Evolutionary conservation across 2,113 vertebrate genomes (phyloP), one percentile per base, ranked within the genome.

Genomic region (Chloropsis cyanopogon): DNA sequence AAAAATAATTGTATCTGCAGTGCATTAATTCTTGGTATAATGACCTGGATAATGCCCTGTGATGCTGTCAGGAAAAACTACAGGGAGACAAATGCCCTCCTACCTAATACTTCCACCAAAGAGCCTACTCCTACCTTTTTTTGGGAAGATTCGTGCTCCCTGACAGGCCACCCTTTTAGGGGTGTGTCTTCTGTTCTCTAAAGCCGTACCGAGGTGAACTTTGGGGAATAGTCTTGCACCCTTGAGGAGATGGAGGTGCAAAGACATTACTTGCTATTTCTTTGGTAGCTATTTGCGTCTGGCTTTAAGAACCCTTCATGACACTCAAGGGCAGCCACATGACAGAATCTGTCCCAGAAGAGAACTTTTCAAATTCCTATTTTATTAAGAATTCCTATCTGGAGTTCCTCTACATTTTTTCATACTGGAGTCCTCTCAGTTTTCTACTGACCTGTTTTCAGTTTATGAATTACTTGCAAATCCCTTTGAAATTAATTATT

Each of bases 401-500:
- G 69, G 26, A 75, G 13, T 78, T 75, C 49, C 22, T 65, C n/a
- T 64, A 6, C 6, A 37, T 16, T 26, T 78, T 86, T 71, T 61
- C 46, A 6, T 72, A 54, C 19, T 79, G 35, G 39, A 86, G n/a
- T 68, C 60, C 35, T 95, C 79, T 92, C 68, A 86, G 56, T 86
- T 65, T 57, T 93, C 59, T 90, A n/a, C 41, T 89, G 71, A 88
- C 66, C 37, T 87, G 41, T 82, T 96, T 96, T 87, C 7, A 29
- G 22, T 54, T 80, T 70, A 71, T n/a, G 59, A 91, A 76, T 91
- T 87, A 68, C 78, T 89, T 93, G 66, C 21, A 96, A 97, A 80
- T 88, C 80, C 86, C 86, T 89, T 75, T 89, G 92, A 96, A 97
- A 95, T 93, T 94, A 89, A 93, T 93, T 95, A 93, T 94, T 92